Conservation (phyloP, 1,140 invertebrate genomes). For the Drosophila biarmipes region DNA sequence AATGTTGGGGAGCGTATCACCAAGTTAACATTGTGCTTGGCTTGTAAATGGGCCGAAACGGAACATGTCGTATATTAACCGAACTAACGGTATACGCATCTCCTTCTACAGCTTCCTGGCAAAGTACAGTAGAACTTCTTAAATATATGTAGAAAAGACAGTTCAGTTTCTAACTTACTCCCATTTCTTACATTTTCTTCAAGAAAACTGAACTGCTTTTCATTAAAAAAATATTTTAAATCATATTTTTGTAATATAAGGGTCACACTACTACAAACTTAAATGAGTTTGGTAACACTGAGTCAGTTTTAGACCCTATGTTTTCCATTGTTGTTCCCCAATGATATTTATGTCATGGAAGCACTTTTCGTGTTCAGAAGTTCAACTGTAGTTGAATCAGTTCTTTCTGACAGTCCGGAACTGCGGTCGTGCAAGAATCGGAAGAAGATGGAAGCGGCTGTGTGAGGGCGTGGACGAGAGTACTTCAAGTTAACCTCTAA, state of each 20-base stretch:
- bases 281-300: too few species aligned
- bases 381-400: background rate
- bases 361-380: background rate
- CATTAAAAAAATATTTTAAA: background rate
- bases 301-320: too few species aligned
- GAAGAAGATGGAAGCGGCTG: slow-evolving; percentile 14
- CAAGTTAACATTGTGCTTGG: slow-evolving; percentile 53
- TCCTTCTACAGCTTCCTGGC: slow-evolving; percentile 1
- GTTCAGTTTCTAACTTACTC: too few species aligned
- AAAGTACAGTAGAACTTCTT: slow-evolving; percentile 1
- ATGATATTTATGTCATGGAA: background rate
- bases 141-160: too few species aligned
- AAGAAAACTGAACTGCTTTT: too few species aligned
- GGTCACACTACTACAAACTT: too few species aligned
- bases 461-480: slow-evolving; percentile 4
- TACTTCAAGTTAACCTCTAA: slow-evolving; percentile 73
- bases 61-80: slow-evolving; percentile 64
- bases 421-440: slow-evolving; percentile 39
- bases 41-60: slow-evolving; percentile 38
- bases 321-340: background rate
- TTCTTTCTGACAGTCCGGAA: background rate
- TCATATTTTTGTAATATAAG: background rate
- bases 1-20: slow-evolving; percentile 29
- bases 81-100: slow-evolving; percentile 49
- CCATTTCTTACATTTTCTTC: too few species aligned